Evolutionary conservation across 2,888 invertebrate species (phyloP), one percentile per base, ranked within the genome.

Genomic region (Eilema griseolum): DNA sequence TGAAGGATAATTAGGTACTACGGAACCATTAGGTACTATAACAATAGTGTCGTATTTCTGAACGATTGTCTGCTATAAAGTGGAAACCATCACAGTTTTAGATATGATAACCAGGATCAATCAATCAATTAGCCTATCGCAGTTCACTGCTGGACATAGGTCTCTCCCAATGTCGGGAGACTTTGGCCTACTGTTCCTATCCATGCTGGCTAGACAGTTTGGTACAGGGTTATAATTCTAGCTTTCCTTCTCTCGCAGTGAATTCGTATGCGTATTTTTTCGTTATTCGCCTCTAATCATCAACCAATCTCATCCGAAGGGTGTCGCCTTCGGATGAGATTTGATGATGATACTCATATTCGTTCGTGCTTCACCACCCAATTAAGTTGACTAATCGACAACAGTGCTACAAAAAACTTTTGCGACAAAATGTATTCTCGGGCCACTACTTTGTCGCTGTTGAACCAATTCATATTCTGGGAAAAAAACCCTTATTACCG

Each of bases 401-500:
- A 73, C 60, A 72, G 24, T 61, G 41, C 70, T 37, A 16, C 69
- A 26, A 8, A 70, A 81, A 75, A 77, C 70, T 81, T n/a, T 77
- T 69, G 77, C 72, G 75, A 76, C 76, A 75, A 74, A 74, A 79
- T 71, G 24, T 61, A 60, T 37, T 71, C 64, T 66, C 62, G 26
- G 61, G 61, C 46, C 67, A 68, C 67, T 64, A 81, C 82, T 81
- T 78, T 74, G 75, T 73, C 71, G 61, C 67, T 26, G 60, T 72
- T 75, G 69, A 63, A 71, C 69, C 73, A 74, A 79, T 81, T 77
- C 73, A 72, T 80, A 75, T 79, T 82, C 83, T 56, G 41, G 74
- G 71, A 79, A 79, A 67, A 74, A 23, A 78, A 74, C 66, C 66
- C 79, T 79, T 78, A 82, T 80, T 78, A 79, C 76, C 79, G 78